Evolutionary conservation across 64 coral and sea anemone genomes (phyloP).

Genomic region (Orbicella faveolata): DNA sequence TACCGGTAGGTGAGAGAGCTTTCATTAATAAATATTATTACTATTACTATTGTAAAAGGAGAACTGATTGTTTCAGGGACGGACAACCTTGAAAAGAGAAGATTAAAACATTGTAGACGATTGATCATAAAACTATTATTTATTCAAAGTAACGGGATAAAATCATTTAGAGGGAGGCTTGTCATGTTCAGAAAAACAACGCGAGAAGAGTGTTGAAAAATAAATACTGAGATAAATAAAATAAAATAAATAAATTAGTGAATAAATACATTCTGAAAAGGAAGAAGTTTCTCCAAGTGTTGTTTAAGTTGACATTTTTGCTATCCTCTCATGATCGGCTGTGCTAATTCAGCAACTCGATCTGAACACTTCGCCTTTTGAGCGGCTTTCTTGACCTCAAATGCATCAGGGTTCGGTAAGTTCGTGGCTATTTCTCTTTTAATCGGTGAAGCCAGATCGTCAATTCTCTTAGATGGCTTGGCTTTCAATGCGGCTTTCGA

Average conservation of each 20-base stretch:
- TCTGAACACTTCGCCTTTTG: conserved; percentile 68
- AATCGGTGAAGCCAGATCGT: conserved; percentile 68
- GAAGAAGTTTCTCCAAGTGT: not conserved
- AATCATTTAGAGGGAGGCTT: no score
- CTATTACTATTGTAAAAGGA: no score
- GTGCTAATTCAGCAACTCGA: conserved; percentile 62
- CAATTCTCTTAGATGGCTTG: conserved; percentile 56
- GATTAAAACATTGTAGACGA: no score
- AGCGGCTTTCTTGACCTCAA: conserved; percentile 77
- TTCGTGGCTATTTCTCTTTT: conserved; percentile 71
- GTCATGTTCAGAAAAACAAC: no score
- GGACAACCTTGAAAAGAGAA: no score
- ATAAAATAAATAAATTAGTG: not conserved
- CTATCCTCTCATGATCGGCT: conserved; percentile 62
- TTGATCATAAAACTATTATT: no score
- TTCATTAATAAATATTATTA: no score
- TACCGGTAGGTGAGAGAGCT: no score
- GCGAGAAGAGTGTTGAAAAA: not conserved
- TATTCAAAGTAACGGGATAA: no score
- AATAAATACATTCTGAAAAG: not conserved
- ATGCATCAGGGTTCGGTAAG: conserved; percentile 77
- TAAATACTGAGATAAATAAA: not conserved
- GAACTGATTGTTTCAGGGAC: no score
- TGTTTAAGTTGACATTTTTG: not conserved
- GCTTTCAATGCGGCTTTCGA: conserved; percentile 71